Percentiles rank a stretch among this genome's conserved stretches.
phyloP scores from a whole-genome alignment of 2,888 invertebrate genomes.

The Pimpla rufipes region DNA sequence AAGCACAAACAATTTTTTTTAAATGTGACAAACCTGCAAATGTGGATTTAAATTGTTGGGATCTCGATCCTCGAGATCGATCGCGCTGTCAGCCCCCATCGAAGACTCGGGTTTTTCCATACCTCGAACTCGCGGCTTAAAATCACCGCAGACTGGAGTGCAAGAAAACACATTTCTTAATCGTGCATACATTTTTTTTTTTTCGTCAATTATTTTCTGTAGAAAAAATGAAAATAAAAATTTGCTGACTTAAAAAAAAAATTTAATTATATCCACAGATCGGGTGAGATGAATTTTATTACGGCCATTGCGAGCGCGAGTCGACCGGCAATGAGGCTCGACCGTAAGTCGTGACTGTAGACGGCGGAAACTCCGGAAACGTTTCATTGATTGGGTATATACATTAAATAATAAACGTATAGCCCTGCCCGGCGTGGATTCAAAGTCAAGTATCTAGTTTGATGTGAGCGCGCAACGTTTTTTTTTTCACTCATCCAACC shows the following conservation, averaged over 20 bases:
- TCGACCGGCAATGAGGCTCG: conserved; percentile 66
- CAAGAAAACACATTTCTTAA: conserved; percentile 73
- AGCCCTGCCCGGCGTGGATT: conserved; percentile 18
- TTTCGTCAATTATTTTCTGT: too few relatives aligned
- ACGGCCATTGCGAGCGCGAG: conserved; percentile 43
- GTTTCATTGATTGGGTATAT: conserved; percentile 73
- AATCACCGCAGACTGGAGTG: conserved; percentile 72
- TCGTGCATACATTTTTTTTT: conserved; percentile 70
- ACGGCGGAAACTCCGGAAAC: conserved; percentile 54
- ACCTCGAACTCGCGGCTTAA: conserved; percentile 79
- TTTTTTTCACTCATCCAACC: conserved; percentile 14
- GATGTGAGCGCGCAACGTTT: conserved; percentile 26
- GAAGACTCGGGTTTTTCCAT: conserved; percentile 83
- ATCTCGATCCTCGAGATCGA: conserved; percentile 89
- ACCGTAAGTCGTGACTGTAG: conserved; percentile 57
- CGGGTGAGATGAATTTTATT: conserved; percentile 22
- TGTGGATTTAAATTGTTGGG: conserved; percentile 90
- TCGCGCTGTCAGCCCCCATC: conserved; percentile 84
- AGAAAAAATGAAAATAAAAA: too few relatives aligned
- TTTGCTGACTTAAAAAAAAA: neutral
- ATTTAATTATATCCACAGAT: conserved; percentile 37
- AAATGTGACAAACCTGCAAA: conserved; percentile 87
- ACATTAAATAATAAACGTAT: conserved; percentile 70
- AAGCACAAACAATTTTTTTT: neutral
- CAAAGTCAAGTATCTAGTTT: conserved; percentile 45